A percentile compares a stretch with the other conserved stretches of the same genome.
phyloP scores from a whole-genome alignment of 2,113 vertebrate species.

The Megaptera novaeangliae region DNA sequence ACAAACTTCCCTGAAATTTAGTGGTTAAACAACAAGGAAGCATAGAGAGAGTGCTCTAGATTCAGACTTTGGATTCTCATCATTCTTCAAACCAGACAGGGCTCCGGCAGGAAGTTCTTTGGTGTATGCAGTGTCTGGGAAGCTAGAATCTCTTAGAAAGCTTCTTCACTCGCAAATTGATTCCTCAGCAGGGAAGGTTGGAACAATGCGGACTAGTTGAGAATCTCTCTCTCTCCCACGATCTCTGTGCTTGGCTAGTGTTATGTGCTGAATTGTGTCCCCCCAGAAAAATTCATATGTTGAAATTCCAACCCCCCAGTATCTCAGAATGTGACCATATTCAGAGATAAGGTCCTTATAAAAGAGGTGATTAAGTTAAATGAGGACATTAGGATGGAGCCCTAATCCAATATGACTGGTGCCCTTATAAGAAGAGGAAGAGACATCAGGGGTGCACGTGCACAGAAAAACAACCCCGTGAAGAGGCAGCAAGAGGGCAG shows the following conservation, averaged over 20 bases:
- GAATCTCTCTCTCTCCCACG: neutral
- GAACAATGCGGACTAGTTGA: neutral
- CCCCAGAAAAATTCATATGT: neutral
- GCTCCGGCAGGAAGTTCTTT: neutral
- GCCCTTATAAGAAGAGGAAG: neutral
- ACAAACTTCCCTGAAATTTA: neutral
- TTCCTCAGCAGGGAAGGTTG: neutral
- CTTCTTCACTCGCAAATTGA: neutral
- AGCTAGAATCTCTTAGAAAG: neutral
- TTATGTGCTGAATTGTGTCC: neutral
- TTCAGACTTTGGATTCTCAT: neutral
- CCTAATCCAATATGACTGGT: neutral
- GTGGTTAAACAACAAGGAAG: neutral
- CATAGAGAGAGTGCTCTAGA: neutral
- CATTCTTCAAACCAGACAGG: neutral
- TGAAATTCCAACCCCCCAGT: neutral
- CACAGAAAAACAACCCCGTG: rapidly evolving
- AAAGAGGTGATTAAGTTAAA: neutral
- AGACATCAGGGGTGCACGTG: neutral
- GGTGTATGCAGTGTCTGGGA: neutral
- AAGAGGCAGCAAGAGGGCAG: neutral
- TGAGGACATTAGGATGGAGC: neutral
- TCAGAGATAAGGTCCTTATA: neutral
- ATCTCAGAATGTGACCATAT: neutral
- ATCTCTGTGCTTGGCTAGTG: neutral